These are phyloP conservation scores for Melanotaenia nigrans DNA, from an alignment of 2,797 vertebrate species.

Conservation along the genomic window DNA sequence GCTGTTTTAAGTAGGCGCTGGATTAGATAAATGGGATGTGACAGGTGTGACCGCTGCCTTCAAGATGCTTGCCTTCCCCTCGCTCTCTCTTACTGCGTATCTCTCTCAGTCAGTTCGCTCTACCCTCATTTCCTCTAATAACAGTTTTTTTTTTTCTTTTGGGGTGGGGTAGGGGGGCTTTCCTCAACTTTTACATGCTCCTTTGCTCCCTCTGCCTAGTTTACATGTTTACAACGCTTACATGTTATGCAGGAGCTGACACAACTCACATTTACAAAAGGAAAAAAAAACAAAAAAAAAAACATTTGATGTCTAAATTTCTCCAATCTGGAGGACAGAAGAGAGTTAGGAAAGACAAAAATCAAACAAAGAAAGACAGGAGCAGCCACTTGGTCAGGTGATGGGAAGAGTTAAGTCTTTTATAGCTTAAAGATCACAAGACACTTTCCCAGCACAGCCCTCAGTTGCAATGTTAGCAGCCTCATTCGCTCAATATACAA, in stretches of 20 bases:
- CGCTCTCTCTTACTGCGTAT: constrained; percentile 39
- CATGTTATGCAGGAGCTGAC: constrained; percentile 48
- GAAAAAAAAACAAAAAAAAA: neutral
- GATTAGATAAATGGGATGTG: constrained; percentile 89
- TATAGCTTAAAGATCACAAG: constrained; percentile 43
- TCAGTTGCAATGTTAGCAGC: constrained; percentile 9
- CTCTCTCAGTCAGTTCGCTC: constrained; percentile 35
- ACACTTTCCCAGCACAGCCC: neutral
- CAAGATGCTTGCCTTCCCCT: constrained; percentile 80
- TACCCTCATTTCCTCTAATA: constrained; percentile 67
- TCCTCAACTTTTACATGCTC: constrained; percentile 51
- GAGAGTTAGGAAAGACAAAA: constrained; percentile 8
- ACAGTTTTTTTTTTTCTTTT: constrained; percentile 35
- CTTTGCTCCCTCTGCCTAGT: constrained; percentile 26
- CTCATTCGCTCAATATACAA: constrained; percentile 19
- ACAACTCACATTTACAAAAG: constrained; percentile 65
- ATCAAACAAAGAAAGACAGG: constrained; percentile 30
- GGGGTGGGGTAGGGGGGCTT: neutral
- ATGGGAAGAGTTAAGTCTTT: constrained; percentile 38
- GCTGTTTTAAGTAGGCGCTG: constrained; percentile 85
- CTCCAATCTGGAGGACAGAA: constrained; percentile 58
- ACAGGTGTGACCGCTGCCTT: constrained; percentile 87
- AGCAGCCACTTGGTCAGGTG: constrained; percentile 50
- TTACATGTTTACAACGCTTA: no score
- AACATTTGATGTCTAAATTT: constrained; percentile 63